These are phyloP conservation scores for Drosophila planitibia DNA, from an alignment of 2,888 invertebrate species.

Conservation along the genomic window DNA sequence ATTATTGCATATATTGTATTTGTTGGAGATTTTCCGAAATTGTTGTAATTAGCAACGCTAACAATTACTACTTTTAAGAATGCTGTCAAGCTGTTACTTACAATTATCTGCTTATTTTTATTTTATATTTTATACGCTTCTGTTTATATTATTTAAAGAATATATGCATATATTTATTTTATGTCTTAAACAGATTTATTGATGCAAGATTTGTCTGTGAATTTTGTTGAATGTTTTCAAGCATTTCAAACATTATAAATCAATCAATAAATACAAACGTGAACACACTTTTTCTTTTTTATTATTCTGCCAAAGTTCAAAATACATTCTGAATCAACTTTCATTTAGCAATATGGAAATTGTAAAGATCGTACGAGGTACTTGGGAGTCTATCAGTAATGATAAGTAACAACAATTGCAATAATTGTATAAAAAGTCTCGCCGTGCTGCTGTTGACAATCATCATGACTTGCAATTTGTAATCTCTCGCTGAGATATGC, in stretches of 20 bases:
- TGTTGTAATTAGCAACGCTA: background rate
- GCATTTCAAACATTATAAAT: background rate
- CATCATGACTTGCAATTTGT: conserved; percentile 27
- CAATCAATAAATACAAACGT: background rate
- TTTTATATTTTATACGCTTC: background rate
- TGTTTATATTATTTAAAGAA: background rate
- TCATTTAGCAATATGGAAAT: background rate
- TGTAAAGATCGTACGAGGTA: background rate
- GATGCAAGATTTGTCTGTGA: background rate
- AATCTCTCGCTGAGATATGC: background rate
- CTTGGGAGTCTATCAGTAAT: background rate
- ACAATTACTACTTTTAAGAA: background rate
- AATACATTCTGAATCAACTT: no score
- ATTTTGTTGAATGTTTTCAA: background rate
- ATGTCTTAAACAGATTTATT: background rate
- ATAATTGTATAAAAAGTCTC: background rate
- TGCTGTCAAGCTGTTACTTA: background rate
- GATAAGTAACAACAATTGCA: background rate
- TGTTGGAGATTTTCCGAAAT: background rate
- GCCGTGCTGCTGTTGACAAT: background rate
- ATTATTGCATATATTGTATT: background rate
- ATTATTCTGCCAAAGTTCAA: background rate
- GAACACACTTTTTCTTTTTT: background rate
- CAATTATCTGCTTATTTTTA: background rate
- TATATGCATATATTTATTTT: background rate